Evolutionary conservation across 1,140 invertebrate genomes (phyloP).

Genomic region (Drosophila malerkotliana): DNA sequence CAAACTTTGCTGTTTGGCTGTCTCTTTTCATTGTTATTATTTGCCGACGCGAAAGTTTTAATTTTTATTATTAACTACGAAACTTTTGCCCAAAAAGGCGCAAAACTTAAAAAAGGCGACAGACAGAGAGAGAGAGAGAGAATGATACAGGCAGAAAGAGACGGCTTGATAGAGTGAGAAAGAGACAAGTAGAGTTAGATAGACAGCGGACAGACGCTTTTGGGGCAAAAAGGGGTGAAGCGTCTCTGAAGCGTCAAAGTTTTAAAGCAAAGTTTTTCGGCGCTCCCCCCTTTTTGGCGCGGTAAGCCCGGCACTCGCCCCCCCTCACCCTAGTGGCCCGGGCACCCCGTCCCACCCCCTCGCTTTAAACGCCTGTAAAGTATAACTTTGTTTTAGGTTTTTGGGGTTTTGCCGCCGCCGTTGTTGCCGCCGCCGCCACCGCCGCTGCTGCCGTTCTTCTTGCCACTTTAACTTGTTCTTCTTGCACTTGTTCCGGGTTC

Average conservation of each 20-base stretch:
- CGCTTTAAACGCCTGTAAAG: slow-evolving; percentile 75
- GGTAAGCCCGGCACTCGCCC: neutral
- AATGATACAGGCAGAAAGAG: slow-evolving; percentile 14
- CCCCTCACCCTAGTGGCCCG: neutral
- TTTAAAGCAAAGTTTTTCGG: slow-evolving; percentile 82
- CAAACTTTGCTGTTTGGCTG: slow-evolving; percentile 16
- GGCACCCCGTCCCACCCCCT: neutral
- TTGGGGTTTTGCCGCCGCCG: slow-evolving; percentile 59
- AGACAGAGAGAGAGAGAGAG: slow-evolving; percentile 45
- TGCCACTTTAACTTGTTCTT: slow-evolving; percentile 49
- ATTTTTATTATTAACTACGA: slow-evolving; percentile 83
- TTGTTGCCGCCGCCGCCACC: neutral
- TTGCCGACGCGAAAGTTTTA: slow-evolving; percentile 82
- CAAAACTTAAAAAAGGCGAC: slow-evolving; percentile 77
- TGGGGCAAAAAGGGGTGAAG: slow-evolving; percentile 1
- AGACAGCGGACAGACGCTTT: slow-evolving; percentile 67
- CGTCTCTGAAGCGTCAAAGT: slow-evolving; percentile 63
- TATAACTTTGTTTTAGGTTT: slow-evolving; percentile 83
- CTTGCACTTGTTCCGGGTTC: slow-evolving; percentile 49
- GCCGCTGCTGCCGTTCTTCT: slow-evolving; percentile 13
- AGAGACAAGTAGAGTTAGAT: slow-evolving; percentile 38
- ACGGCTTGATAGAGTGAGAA: slow-evolving; percentile 32
- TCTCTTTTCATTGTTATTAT: slow-evolving; percentile 78
- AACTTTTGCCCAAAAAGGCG: slow-evolving; percentile 69
- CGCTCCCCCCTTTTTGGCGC: slow-evolving; percentile 27